Base-by-base conservation (phyloP, 2,113 vertebrate species). In the Malaclemys terrapin region DNA sequence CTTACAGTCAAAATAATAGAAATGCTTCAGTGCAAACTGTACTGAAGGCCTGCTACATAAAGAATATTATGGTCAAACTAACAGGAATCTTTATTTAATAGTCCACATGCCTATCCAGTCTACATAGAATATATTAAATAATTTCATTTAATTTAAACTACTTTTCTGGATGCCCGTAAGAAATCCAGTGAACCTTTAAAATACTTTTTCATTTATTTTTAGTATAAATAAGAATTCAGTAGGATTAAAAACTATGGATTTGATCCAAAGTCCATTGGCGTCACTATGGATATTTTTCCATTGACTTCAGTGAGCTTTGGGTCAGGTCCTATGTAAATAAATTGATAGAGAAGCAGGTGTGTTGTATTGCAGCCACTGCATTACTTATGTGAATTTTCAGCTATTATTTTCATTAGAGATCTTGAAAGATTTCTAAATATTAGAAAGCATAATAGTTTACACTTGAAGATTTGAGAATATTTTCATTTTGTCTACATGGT, bases 391-490 rank as follows among this genome's bases (percentile, higher is more conserved):
- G 50, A 82, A 7, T 91, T 83, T 94, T 25, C 91, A 85, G 29
- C 80, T 91, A 85, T 31, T 90, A 52, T 89, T 62, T 69, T 87
- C 8, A 80, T 94, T 56, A 84, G 87, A 93, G 59, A n/a, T 80
- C 49, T 92, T 42, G 76, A 91, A 92, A 86, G 84, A 54, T n/a
- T 89, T 90, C 24, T 80, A 94, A 24, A 10, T 91, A 72, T 27
- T 86, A 72, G 65, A 62, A 87, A 92, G 19, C 35, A 22, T 84
- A 76, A 27, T 88, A 27, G n/a, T 84, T 95, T 95, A 78, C 19
- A 27, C 53, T 42, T 42, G 42, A 42, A 42, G 42, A 42, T 42
- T 42, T 42, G 42, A 42, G 42, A 42, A 42, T 42, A 42, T 42
- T 42, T 42, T 42, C 42, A 42, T 42, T 42, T 42, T 42, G 42